Evolutionary conservation across 2,888 invertebrate species (phyloP).

Genomic region (Petrolisthes cinctipes): DNA sequence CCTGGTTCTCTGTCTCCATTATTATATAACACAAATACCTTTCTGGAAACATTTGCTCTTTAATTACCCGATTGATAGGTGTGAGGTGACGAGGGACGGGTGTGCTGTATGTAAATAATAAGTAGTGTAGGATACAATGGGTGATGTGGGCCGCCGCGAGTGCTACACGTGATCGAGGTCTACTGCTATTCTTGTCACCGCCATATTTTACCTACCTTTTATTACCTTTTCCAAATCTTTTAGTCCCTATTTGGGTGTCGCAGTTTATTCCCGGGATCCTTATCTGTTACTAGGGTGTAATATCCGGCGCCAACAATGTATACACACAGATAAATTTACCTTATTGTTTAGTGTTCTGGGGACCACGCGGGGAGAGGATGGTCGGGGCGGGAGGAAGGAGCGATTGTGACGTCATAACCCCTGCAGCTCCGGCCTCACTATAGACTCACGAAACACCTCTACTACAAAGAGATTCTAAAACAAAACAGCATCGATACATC

Average conservation of each 20-base stretch:
- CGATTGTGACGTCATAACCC: slow-evolving; percentile 4
- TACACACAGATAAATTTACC: background rate
- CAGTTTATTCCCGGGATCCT: too few species aligned
- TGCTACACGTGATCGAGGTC: background rate
- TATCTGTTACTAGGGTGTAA: too few species aligned
- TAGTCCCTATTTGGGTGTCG: background rate
- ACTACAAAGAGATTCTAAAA: background rate
- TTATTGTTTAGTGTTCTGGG: background rate
- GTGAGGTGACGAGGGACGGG: too few species aligned
- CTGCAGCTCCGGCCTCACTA: background rate
- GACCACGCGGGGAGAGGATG: background rate
- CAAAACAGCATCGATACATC: background rate
- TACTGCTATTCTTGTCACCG: background rate
- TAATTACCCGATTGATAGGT: too few species aligned
- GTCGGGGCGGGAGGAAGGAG: slow-evolving; percentile 13
- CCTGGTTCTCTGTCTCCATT: too few species aligned
- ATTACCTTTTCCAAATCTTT: background rate
- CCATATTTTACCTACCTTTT: background rate
- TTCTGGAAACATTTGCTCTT: background rate
- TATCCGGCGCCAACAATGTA: too few species aligned
- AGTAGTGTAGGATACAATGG: background rate
- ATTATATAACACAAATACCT: background rate
- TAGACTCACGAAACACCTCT: background rate
- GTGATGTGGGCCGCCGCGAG: background rate
- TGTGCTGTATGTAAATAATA: too few species aligned